Evolutionary conservation across 2,113 vertebrate species (phyloP), one percentile per base, ranked within the genome.

Genomic region (Apaloderma vittatum): DNA sequence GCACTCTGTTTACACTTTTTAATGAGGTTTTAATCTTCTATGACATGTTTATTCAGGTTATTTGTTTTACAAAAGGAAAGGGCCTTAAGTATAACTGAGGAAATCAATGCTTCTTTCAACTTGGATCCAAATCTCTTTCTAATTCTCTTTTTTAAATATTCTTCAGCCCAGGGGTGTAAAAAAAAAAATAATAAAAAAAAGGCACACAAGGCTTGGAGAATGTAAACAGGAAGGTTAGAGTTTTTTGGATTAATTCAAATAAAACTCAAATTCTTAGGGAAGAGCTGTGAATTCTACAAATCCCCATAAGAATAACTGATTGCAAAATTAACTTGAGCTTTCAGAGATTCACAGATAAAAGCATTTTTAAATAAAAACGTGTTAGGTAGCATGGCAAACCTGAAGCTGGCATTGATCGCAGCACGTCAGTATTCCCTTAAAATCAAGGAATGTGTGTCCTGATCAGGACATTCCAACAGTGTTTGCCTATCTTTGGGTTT

Each of bases 1-100:
- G 65, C 92, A 76, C 88, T 90, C 93, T 93, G 86, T 97, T 96
- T 97, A 95, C 96, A 91, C 84, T 91, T 96, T 93, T 96, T 95
- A 96, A 97, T 96, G 94, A 96, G 92, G 94, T 97, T 97, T 96
- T 96, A 96, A 97, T 97, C 94, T 96, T 94, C 67, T 59, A 63
- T 95, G 95, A 94, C 74, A 37, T 91, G 77, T 97, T 97, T 97
- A 96, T 92, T 95, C 97, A 96, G 94, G 86, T 94, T 97, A 94
- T 96, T 97, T 95, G 85, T 94, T 94, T 88, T 90, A 77, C 46
- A 94, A 82, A 94, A 82, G 49, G 68, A 85, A 95, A 95, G 48
- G 27, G 46, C 80, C 81, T 80, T 63, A 94, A 95, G 74, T 94
- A 70, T 63, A 94, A 91, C 65, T 77, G 55, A 94, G 55, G 70